These are phyloP conservation scores for Nettapus auritus DNA, from an alignment of 2,113 vertebrate genomes.

Conservation along the genomic window DNA sequence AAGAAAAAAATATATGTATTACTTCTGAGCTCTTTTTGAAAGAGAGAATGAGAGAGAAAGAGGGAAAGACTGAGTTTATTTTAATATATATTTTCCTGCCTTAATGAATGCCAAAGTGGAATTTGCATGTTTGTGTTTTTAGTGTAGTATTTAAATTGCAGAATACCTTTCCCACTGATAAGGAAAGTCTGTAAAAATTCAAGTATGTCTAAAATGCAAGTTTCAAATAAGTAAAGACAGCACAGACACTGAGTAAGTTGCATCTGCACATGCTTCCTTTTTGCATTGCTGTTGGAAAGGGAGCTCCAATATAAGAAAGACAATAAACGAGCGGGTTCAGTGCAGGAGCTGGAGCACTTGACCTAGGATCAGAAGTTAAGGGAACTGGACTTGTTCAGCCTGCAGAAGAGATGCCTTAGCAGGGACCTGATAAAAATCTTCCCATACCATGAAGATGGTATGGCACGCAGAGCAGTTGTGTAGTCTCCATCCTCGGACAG, in stretches of 20 bases:
- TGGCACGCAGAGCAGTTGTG: rapidly evolving
- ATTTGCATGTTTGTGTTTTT: not conserved
- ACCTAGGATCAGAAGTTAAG: not conserved
- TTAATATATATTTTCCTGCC: not conserved
- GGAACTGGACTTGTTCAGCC: not conserved
- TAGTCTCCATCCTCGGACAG: not conserved
- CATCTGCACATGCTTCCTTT: not conserved
- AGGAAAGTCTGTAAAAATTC: not conserved
- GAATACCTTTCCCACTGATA: not conserved
- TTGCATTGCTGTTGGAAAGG: not conserved
- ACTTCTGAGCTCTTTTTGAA: no score
- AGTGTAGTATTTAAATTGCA: not conserved
- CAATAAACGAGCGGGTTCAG: not conserved
- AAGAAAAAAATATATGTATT: not conserved
- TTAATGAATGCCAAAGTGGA: not conserved
- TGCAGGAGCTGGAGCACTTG: not conserved
- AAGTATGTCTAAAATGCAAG: not conserved
- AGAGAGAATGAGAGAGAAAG: no score
- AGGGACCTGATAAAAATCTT: not conserved
- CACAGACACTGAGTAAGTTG: not conserved
- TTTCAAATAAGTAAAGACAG: not conserved
- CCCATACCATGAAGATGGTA: not conserved
- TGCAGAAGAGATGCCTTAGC: not conserved
- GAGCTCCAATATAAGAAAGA: not conserved
- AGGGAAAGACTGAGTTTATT: not conserved